Percentiles rank a stretch among this genome's conserved stretches.
These are phyloP conservation scores for Danio kyathit DNA, from an alignment of 2,797 vertebrate species.

Conservation along the genomic window DNA sequence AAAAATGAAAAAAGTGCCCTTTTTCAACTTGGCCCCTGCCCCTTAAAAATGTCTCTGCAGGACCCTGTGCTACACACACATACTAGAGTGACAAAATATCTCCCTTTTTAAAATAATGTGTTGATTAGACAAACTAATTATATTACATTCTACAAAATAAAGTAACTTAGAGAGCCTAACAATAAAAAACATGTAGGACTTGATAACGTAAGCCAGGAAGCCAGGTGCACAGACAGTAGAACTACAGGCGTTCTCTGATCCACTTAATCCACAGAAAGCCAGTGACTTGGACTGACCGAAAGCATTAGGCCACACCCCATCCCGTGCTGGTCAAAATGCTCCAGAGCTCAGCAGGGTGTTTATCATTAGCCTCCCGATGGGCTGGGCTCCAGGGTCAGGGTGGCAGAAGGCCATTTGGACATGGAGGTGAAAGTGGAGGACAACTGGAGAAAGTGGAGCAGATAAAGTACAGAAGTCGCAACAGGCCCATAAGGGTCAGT, in stretches of 20 bases:
- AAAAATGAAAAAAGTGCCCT: too few relatives aligned
- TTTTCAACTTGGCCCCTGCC: too few relatives aligned
- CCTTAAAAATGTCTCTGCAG: too few relatives aligned
- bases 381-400: slow-evolving; percentile 53
- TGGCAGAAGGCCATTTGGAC: slow-evolving; percentile 14
- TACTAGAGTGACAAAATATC: too few relatives aligned
- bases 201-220: slow-evolving; percentile 15
- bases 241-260: slow-evolving; percentile 56
- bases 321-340: slow-evolving; percentile 64
- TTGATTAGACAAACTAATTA: too few relatives aligned
- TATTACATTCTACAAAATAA: too few relatives aligned
- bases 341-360: slow-evolving; percentile 66
- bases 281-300: slow-evolving; percentile 59
- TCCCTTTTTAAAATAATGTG: too few relatives aligned
- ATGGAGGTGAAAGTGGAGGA: slow-evolving; percentile 6
- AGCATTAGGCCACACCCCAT: slow-evolving; percentile 34
- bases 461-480: not conserved
- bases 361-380: slow-evolving; percentile 77
- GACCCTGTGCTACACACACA: too few relatives aligned
- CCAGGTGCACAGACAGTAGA: slow-evolving; percentile 33
- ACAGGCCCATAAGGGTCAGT: not conserved
- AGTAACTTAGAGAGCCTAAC: too few relatives aligned
- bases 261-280: slow-evolving; percentile 70
- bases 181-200: not conserved
- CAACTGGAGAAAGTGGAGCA: not conserved